A percentile compares a stretch with the other conserved stretches of the same genome.
Conservation (phyloP, 2,797 vertebrate genomes). For the Phalloptychus januarius region DNA sequence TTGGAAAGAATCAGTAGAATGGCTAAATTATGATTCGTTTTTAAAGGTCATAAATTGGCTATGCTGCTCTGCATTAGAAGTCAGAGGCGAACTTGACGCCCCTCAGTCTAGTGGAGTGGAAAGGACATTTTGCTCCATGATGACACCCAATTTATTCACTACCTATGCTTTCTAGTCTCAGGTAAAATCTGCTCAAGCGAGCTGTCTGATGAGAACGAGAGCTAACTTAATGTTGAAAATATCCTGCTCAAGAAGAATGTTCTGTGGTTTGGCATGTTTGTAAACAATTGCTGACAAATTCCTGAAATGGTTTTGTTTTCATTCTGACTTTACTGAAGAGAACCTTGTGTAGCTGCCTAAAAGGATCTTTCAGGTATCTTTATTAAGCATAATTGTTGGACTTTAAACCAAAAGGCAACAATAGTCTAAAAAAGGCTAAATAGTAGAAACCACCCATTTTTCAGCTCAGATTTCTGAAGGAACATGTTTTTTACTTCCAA, state of each 20-base stretch:
- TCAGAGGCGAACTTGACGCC: constrained; percentile 55
- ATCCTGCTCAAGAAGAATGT: not conserved
- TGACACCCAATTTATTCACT: constrained; percentile 58
- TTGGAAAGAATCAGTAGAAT: constrained; percentile 11
- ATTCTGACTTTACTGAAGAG: constrained; percentile 4
- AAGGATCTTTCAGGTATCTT: not conserved
- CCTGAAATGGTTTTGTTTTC: constrained; percentile 32
- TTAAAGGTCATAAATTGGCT: constrained; percentile 22
- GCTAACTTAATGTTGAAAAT: not conserved
- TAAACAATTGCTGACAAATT: constrained; percentile 24
- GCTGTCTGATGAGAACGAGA: not conserved
- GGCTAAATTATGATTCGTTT: constrained; percentile 23
- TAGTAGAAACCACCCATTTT: not conserved
- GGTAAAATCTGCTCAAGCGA: constrained; percentile 64
- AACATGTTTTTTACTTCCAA: not conserved
- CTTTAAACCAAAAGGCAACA: not conserved
- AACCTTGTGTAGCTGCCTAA: not conserved
- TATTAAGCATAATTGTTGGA: not conserved
- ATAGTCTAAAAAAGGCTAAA: not conserved
- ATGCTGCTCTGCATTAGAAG: constrained; percentile 79
- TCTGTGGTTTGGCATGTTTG: not conserved
- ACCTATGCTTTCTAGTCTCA: constrained; percentile 65
- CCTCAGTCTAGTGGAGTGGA: constrained; percentile 58
- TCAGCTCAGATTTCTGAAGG: not conserved
- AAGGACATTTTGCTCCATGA: constrained; percentile 65